Evolutionary conservation across 2,113 vertebrate species (phyloP), one percentile per base, ranked within the genome.

Genomic region (Sander vitreus): DNA sequence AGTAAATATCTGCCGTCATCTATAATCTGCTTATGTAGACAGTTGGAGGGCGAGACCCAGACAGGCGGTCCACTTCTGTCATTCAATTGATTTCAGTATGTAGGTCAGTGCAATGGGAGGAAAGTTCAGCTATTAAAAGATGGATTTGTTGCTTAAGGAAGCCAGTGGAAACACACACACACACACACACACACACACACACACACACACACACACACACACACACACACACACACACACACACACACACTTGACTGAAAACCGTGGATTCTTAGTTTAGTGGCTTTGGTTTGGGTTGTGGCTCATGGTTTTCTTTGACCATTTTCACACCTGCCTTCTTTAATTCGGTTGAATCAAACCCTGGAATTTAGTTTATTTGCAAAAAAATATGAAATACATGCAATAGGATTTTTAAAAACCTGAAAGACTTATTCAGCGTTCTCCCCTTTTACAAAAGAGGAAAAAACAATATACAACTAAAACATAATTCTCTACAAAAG

Each of bases 1-100:
- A 81, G 77, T 83, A 71, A 78, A 86, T 76, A 67, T 84, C 60
- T 65, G 64, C 53, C 21, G 59, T 89, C 79, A 81, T 77, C 63
- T 18, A 6, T 81, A 75, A 89, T 88, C 81, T 72, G 43, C 19
- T 83, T 59, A 85, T 50, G 18, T 43, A 53, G 73, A 65, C 45
- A 2, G 48, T 76, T 63, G 43, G 62, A 69, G 77, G 75, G 2
- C 14, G 2, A 1, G 51, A 72, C 74, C 15, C 54, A 79, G 57
- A 82, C 75, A 58, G 59, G 51, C 25, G 36, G 27, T 80, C 69
- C 47, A 58, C 58, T 69, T 69, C 18, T 25, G 9, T 45, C 30
- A 1, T 58, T 70, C 60, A 48, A 23, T 68, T 55, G 23, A 13
- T 30, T 21, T 48, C 47, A 23, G 39, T 0, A 36, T 43, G 47